Base-by-base conservation (phyloP, 1,140 invertebrate species). In the Drosophila saltans region DNA sequence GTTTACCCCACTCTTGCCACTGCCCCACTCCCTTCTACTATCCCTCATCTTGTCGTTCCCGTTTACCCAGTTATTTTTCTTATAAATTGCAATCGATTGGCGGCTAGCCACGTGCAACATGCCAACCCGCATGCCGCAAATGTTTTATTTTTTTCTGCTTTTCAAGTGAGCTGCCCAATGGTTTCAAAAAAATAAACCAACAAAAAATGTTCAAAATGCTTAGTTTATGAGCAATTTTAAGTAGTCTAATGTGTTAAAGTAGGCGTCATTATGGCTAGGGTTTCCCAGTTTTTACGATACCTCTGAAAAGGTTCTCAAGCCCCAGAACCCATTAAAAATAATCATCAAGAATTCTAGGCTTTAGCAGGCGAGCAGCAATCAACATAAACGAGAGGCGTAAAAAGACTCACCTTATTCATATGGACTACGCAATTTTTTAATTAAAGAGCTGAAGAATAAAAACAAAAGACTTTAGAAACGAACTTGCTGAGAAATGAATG, bases 101-200 rank as follows among this genome's bases (percentile, higher is more conserved):
- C 41, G 65, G 69, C 39, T 59, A 69, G 76, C 73, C 83, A 86
- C 83, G 83, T 86, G 83, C 83, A 86, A 88, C 83, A 88, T 88
- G 84, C 83, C 83, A 80, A 69, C 61, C 69, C 74, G 69, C 83
- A 88, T 88, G 74, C 83, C 83, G 61, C 74, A 83, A 84, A 89
- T 88, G 60, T 55, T 69, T 89, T 64, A 52, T 57, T 48, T 24
- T 43, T 45, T 48, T 52, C 41, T 71, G 83, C 64, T 60, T 55
- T 36, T 36, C 4, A 70, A 73, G 63, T 77, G 72, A 66, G 66
- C 66, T 68, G 60, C 28, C 78, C 56, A 76, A 64, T 66, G 55
- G 64, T 36, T 52, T 28, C 36, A 26, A 63, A 69, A 70, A 61
- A 36, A 45, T 56, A 30, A 36, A 24, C 1, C 52, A 9, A 28